Conservation (phyloP, 2,797 vertebrate species). For the Eulemur albifrons region DNA sequence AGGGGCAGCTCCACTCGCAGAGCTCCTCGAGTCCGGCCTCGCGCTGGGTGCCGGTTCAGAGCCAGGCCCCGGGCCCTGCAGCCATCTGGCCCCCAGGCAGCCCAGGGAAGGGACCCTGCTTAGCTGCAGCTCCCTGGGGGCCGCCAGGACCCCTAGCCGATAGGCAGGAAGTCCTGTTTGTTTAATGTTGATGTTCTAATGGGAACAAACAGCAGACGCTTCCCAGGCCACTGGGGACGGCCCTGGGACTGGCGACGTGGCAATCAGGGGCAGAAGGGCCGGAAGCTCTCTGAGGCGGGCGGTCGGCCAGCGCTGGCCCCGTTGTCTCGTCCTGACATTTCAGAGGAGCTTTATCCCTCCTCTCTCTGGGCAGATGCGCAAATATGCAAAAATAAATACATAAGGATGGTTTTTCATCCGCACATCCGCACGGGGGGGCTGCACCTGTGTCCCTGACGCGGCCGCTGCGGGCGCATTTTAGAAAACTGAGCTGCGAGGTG, state of each 20-base stretch:
- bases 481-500: not conserved
- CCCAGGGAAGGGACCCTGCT: rapidly evolving
- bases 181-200: not conserved
- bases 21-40: not conserved
- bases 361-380: not conserved
- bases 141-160: not conserved
- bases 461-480: no score
- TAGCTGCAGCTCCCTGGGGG: not conserved
- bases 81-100: not conserved
- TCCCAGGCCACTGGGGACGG: not conserved
- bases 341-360: not conserved
- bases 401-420: not conserved
- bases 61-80: rapidly evolving
- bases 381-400: no score
- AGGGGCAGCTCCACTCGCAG: rapidly evolving
- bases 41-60: not conserved
- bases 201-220: not conserved
- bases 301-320: not conserved
- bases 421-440: not conserved
- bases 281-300: not conserved
- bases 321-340: not conserved
- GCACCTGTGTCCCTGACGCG: rapidly evolving
- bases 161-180: not conserved
- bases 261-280: not conserved
- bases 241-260: not conserved